Base-by-base conservation (phyloP, 2,113 vertebrate species). In the Maccullochella peelii region DNA sequence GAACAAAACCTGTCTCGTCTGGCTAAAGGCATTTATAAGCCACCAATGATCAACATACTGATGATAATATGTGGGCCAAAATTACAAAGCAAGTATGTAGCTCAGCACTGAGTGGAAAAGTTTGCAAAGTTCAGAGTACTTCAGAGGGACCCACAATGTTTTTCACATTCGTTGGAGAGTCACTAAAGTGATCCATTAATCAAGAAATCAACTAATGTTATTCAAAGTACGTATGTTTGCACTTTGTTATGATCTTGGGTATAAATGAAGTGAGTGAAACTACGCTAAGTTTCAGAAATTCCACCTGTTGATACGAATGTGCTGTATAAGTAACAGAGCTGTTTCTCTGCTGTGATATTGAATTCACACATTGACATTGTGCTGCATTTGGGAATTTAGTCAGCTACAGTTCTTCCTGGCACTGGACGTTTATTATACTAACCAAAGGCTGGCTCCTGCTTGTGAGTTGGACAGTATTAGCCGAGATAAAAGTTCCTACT, bases 1-100 rank as follows among this genome's bases (percentile, higher is more conserved):
- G 86, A 73, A 91, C 77, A 86, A 86, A 89, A 86, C 71, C 83
- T 68, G 83, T 84, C 90, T 87, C 27, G 11, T 88, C 73, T 81
- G 81, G 61, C 7, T 85, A 40, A 57, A 88, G 70, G 80, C 73
- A 85, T 90, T 86, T 36, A 71, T 57, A 70, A 86, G 75, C 76
- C 76, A 77, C 84, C 52, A 15, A 79, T 4, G 47, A 69, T 75
- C 40, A 59, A 73, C 33, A 77, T 52, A 42, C 36, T 3, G 40
- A 69, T 9, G 3, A 57, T 63, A 55, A 69, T 49, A 73, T 50
- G 54, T 65, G 59, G 71, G 76, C 44, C 47, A 67, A 73, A 83
- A 83, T 70, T 50, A 71, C 50, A 40, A n/a, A 55, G 82, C 75
- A 65, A 63, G 67, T 36, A 50, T 55, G 20, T 14, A 66, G 76